Conservation (phyloP, 1,140 invertebrate species). For the Chlorops oryzae region DNA sequence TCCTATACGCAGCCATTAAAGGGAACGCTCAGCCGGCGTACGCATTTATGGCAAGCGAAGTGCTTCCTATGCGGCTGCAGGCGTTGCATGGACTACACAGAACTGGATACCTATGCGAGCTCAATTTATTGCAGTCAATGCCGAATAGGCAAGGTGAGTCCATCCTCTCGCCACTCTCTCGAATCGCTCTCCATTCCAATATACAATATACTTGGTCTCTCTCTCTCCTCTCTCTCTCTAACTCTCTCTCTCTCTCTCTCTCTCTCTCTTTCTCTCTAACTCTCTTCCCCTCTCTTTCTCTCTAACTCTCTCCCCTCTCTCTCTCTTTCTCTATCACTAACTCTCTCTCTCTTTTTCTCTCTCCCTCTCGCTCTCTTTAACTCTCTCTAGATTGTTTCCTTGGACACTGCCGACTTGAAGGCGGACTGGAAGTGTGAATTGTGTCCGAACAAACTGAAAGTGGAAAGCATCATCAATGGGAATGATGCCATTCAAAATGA, state of each 20-base stretch:
- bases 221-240: no score
- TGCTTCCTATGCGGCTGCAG: slow-evolving; percentile 59
- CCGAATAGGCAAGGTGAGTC: slow-evolving; percentile 47
- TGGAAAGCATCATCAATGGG: slow-evolving; percentile 54
- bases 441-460: slow-evolving; percentile 53
- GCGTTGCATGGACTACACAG: slow-evolving; percentile 59
- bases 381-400: slow-evolving; percentile 48
- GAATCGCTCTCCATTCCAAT: slow-evolving; percentile 10
- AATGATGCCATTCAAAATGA: slow-evolving; percentile 58
- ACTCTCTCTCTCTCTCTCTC: no score
- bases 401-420: slow-evolving; percentile 52
- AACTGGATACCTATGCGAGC: slow-evolving; percentile 58
- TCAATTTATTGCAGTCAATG: slow-evolving; percentile 58
- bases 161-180: neutral
- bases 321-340: no score
- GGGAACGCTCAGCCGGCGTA: slow-evolving; percentile 58
- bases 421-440: slow-evolving; percentile 59
- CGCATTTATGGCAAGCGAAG: slow-evolving; percentile 57
- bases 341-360: no score
- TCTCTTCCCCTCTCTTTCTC: no score
- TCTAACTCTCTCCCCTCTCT: no score
- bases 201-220: slow-evolving; percentile 9
- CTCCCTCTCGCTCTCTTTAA: no score
- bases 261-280: no score
- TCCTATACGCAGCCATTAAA: slow-evolving; percentile 62